Evolutionary conservation across 2,888 invertebrate species (phyloP).

Genomic region (Microplitis manilae): DNA sequence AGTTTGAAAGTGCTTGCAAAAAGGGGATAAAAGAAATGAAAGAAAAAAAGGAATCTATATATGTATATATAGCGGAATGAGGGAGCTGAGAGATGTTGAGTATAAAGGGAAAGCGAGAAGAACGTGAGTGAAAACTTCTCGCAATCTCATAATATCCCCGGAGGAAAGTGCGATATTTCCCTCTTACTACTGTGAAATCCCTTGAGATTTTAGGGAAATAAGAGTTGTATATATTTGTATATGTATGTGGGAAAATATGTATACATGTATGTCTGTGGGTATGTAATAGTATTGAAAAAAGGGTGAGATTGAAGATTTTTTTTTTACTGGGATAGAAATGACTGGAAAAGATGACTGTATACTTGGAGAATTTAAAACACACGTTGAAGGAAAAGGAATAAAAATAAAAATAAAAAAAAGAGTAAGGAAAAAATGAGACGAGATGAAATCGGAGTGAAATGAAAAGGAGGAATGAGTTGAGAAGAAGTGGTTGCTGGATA

Average conservation of each 20-base stretch:
- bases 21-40: constrained; percentile 40
- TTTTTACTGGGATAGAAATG: constrained; percentile 17
- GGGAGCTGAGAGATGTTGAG: constrained; percentile 26
- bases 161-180: constrained; percentile 57
- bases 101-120: constrained; percentile 18
- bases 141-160: constrained; percentile 66
- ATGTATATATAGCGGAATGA: neutral
- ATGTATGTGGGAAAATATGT: constrained; percentile 1
- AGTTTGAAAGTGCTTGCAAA: constrained; percentile 22
- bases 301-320: constrained; percentile 31
- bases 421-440: constrained; percentile 39
- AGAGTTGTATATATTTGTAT: constrained; percentile 53
- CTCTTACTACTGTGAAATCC: constrained; percentile 56
- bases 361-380: constrained; percentile 24
- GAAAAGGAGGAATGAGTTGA: constrained; percentile 40
- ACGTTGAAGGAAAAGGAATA: constrained; percentile 19
- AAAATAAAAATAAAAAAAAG: constrained; percentile 25
- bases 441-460: constrained; percentile 20
- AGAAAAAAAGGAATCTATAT: constrained; percentile 34
- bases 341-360: constrained; percentile 7
- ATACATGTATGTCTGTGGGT: constrained; percentile 25
- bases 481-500: constrained; percentile 58
- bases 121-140: constrained; percentile 52
- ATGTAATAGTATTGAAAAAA: constrained; percentile 21
- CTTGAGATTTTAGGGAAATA: constrained; percentile 64